Conservation (phyloP, 2,113 vertebrate species). For the Noctilio leporinus region DNA sequence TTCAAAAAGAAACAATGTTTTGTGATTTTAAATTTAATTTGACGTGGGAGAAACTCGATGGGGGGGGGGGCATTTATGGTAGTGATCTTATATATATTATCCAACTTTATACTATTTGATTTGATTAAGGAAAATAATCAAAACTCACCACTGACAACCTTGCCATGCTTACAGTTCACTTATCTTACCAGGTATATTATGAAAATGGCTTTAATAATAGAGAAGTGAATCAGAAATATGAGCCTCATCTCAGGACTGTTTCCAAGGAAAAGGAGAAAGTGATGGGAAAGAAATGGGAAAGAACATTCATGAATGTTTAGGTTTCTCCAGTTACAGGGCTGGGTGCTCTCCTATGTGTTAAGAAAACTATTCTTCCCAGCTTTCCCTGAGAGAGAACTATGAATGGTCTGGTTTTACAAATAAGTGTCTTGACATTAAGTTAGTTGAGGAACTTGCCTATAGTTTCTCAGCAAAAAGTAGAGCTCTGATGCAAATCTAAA, state of each 20-base stretch:
- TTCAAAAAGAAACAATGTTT: not conserved
- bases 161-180: not conserved
- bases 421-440: conserved; percentile 29
- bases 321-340: not conserved
- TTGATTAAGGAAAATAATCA: conserved; percentile 1
- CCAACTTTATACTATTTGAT: not conserved
- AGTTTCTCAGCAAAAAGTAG: not conserved
- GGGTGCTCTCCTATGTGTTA: not conserved
- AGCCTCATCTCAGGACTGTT: not conserved
- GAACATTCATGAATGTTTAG: not conserved
- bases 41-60: not conserved
- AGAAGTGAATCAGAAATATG: not conserved
- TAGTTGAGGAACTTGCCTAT: not conserved
- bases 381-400: not conserved
- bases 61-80: not conserved
- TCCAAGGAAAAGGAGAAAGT: not conserved
- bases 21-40: conserved; percentile 16
- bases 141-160: not conserved
- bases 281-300: not conserved
- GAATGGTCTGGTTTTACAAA: not conserved
- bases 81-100: not conserved
- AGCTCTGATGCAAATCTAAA: not conserved
- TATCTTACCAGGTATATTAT: not conserved
- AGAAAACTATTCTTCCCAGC: not conserved
- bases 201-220: not conserved